Evolutionary conservation across 2,113 vertebrate species (phyloP).

Genomic region (Protobothrops mucrosquamatus): DNA sequence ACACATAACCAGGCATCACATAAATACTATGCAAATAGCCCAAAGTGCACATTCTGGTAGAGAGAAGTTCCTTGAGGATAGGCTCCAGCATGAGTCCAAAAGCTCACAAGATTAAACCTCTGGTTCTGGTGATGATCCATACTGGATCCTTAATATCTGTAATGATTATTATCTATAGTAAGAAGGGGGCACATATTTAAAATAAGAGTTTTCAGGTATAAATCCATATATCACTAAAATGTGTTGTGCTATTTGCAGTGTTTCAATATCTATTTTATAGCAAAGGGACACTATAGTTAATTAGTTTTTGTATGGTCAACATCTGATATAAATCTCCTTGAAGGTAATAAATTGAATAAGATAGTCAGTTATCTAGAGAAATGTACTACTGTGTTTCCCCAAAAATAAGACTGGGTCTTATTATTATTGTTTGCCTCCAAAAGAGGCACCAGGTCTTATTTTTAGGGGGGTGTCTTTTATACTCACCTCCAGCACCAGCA

Average conservation of each 20-base stretch:
- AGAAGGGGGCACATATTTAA: not conserved
- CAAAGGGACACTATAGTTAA: too few species aligned
- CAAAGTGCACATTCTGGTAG: too few species aligned
- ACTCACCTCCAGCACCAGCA: too few species aligned
- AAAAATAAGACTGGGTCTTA: too few species aligned
- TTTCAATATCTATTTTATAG: not conserved
- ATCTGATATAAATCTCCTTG: not conserved
- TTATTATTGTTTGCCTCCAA: too few species aligned
- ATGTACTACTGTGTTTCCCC: too few species aligned
- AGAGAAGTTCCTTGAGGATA: too few species aligned
- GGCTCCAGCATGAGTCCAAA: too few species aligned
- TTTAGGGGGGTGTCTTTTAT: too few species aligned
- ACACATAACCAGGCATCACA: too few species aligned
- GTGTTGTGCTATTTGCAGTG: not conserved
- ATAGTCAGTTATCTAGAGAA: not conserved
- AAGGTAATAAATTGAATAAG: not conserved
- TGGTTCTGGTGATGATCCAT: not conserved
- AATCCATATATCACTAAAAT: not conserved
- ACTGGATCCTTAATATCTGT: not conserved
- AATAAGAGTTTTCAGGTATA: not conserved
- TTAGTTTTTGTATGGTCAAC: not conserved
- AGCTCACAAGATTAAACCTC: not conserved
- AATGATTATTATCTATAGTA: not conserved
- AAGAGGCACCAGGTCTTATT: too few species aligned
- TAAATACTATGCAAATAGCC: too few species aligned